Evolutionary conservation across 2,797 vertebrate species (phyloP).

Genomic region (Aphelocoma californica): DNA sequence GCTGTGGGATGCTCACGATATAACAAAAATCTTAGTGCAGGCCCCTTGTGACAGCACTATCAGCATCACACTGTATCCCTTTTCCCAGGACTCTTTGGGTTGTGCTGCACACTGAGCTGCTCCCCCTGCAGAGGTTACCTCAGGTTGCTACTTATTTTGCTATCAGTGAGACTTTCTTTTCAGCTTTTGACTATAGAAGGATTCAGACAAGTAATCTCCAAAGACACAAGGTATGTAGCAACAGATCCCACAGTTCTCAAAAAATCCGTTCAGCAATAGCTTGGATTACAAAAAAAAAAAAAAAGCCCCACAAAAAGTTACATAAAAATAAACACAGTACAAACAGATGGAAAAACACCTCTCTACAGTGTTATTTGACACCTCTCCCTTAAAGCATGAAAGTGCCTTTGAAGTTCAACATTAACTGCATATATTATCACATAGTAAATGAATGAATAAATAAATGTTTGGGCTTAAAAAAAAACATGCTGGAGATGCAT

Average conservation of each 20-base stretch:
- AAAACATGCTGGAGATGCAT: not conserved
- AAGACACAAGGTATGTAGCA: not conserved
- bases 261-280: not conserved
- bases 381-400: slow-evolving; percentile 10
- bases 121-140: not conserved
- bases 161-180: not conserved
- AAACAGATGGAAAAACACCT: slow-evolving; percentile 25
- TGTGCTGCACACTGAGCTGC: not conserved
- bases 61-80: not conserved
- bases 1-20: accelerated
- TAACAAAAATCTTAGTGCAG: not conserved
- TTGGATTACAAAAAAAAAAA: not conserved
- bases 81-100: not conserved
- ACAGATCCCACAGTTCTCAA: not conserved
- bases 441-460: slow-evolving; percentile 38
- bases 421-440: slow-evolving; percentile 30
- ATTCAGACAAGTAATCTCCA: not conserved
- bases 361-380: not conserved
- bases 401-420: slow-evolving; percentile 33
- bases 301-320: not conserved
- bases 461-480: not conserved
- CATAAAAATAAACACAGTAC: not conserved
- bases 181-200: not conserved
- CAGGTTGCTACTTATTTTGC: not conserved
- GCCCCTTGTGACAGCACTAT: not conserved